A percentile compares a stretch with the other conserved stretches of the same genome.
Evolutionary conservation across 2,113 vertebrate genomes (phyloP).

Genomic region (Tympanuchus pallidicinctus): DNA sequence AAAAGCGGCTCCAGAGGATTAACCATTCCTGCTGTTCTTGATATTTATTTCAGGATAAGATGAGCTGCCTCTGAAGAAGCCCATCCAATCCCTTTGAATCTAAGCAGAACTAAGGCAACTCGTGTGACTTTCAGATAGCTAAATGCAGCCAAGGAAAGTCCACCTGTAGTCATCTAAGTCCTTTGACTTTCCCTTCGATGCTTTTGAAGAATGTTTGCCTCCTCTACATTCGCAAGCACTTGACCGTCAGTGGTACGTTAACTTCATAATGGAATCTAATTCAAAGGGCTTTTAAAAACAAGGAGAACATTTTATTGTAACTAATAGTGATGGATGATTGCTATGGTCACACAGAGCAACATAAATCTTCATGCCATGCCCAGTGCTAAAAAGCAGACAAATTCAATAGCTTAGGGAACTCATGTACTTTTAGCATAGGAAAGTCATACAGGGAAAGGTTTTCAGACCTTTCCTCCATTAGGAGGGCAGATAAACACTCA

Average conservation of each 20-base stretch:
- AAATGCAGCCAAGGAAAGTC: background rate
- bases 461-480: conserved; percentile 48
- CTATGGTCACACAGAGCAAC: conserved; percentile 55
- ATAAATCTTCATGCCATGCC: conserved; percentile 71
- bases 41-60: background rate
- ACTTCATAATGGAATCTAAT: conserved; percentile 73
- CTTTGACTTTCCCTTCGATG: background rate
- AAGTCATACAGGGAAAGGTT: conserved; percentile 11
- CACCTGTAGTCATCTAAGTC: background rate
- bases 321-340: conserved; percentile 74
- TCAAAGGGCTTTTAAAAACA: conserved; percentile 76
- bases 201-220: background rate
- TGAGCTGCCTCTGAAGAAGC: background rate
- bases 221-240: conserved; percentile 43
- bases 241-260: conserved; percentile 61
- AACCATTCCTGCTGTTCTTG: background rate
- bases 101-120: background rate
- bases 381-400: conserved; percentile 39
- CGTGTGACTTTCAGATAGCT: background rate
- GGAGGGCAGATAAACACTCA: background rate
- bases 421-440: background rate
- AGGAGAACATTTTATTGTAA: conserved; percentile 76
- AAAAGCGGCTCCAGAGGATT: background rate
- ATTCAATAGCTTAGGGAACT: conserved; percentile 41
- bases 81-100: background rate